Evolutionary conservation across 2,888 invertebrate species (phyloP).

Genomic region (Pyrgus malvae): DNA sequence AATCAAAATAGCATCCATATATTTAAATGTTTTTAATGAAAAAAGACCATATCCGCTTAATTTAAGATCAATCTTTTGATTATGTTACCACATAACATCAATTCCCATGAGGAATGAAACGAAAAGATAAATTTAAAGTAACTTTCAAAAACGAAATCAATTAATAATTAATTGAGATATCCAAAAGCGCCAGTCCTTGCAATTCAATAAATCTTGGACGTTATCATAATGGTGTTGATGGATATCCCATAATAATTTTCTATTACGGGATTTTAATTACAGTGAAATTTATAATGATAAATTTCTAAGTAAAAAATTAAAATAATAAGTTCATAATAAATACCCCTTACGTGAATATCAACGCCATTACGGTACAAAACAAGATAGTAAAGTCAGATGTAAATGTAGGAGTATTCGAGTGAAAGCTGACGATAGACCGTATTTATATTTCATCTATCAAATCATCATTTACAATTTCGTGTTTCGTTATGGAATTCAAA

Average conservation of each 20-base stretch:
- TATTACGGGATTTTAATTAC: neutral
- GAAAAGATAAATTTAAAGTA: slow-evolving; percentile 65
- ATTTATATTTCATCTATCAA: no score
- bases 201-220: slow-evolving; percentile 46
- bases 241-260: neutral
- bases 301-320: no score
- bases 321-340: no score
- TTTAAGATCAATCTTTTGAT: slow-evolving; percentile 70
- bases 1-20: slow-evolving; percentile 12
- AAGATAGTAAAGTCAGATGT: slow-evolving; percentile 19
- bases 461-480: no score
- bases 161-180: slow-evolving; percentile 59
- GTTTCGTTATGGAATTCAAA: slow-evolving; percentile 26
- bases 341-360: no score
- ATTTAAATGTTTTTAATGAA: slow-evolving; percentile 58
- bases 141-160: slow-evolving; percentile 37
- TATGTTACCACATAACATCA: slow-evolving; percentile 64
- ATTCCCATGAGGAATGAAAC: slow-evolving; percentile 80
- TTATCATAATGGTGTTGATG: slow-evolving; percentile 25
- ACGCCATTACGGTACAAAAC: slow-evolving; percentile 4
- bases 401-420: slow-evolving; percentile 21
- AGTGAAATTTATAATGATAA: no score
- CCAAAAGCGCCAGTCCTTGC: slow-evolving; percentile 78
- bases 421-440: slow-evolving; percentile 17
- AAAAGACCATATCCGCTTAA: slow-evolving; percentile 65